Evolutionary conservation across 1,140 invertebrate genomes (phyloP).

Genomic region (Drosophila setifemur): DNA sequence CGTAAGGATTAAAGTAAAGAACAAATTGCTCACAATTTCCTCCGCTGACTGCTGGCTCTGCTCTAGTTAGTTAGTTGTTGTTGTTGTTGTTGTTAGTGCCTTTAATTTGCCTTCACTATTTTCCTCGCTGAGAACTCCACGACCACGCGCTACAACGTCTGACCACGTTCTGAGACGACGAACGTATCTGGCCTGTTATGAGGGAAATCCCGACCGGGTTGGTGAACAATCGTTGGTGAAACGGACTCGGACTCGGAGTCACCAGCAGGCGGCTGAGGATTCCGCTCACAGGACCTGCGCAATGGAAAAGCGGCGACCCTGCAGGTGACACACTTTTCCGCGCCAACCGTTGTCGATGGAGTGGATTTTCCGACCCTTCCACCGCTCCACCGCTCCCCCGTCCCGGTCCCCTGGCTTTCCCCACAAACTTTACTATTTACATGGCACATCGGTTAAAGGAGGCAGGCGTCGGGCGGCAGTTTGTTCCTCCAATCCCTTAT

Average conservation of each 20-base stretch:
- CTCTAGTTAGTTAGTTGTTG: slow-evolving; percentile 41
- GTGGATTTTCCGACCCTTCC: slow-evolving; percentile 46
- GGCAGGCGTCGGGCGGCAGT: slow-evolving; percentile 26
- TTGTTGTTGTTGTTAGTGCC: slow-evolving; percentile 21
- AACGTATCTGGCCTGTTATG: not conserved
- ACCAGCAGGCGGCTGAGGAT: slow-evolving; percentile 25
- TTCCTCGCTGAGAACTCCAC: slow-evolving; percentile 28
- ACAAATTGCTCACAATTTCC: slow-evolving; percentile 78
- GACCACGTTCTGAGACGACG: slow-evolving; percentile 64
- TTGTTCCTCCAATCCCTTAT: slow-evolving; percentile 19
- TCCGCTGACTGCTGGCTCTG: slow-evolving; percentile 46
- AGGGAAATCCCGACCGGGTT: not conserved
- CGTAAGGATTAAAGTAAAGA: slow-evolving; percentile 57
- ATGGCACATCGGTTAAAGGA: slow-evolving; percentile 66
- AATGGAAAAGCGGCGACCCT: slow-evolving; percentile 12
- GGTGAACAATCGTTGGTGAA: slow-evolving; percentile 26
- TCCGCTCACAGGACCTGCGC: slow-evolving; percentile 65
- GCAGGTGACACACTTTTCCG: slow-evolving; percentile 77
- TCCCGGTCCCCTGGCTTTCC: not conserved
- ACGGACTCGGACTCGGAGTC: not conserved
- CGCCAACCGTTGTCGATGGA: slow-evolving; percentile 54
- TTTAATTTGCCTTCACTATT: slow-evolving; percentile 13
- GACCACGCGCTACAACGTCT: slow-evolving; percentile 75
- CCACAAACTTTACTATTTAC: slow-evolving; percentile 57
- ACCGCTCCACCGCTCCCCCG: not conserved